Evolutionary conservation across 2,113 vertebrate genomes (phyloP), one percentile per base, ranked within the genome.

Genomic region (Dromiciops gliroides): DNA sequence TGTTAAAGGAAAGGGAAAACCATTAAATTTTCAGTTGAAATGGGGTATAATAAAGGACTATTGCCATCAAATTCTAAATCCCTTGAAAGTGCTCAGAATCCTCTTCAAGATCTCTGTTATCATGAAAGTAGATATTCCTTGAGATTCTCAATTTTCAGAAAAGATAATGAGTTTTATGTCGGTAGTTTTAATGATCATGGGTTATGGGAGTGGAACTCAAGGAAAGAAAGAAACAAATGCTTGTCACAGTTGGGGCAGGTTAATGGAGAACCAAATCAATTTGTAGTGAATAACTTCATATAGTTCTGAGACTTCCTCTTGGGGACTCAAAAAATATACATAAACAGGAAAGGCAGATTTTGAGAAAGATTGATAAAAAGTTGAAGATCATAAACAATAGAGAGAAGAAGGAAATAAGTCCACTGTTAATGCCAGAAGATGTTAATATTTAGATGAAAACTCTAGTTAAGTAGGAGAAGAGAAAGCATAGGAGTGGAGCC

Each of bases 81-180:
- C 37, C 47, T 94, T n/a, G 25, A 93, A 91, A 91, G 93, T 95
- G 52, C 25, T 51, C 90, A 60, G 51, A 92, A 48, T 60, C 60
- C 50, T 83, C 92, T 96, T 93, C 90, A 47, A 19, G 93, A 53
- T 93, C n/a, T 83, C 19, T 83, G 37, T 95, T 94, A 92, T 95
- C 91, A 92, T 50, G 51, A 93, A 93, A 94, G 44, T 53, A 89
- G 67, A 24, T 89, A 95, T 96, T 56, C 92, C 75, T 93, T 92
- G 89, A 53, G 67, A 92, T 89, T 91, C 49, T 51, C 89, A 94
- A 89, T 89, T 28, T 48, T 92, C 51, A 96, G 67, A 94, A 49
- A 52, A 75, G 9, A 91, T n/a, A 89, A 48, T 67, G 51, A 92
- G 89, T 91, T 95, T 3, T 56, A 94, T 95, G 96, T 94, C 91